Conservation (phyloP, 2,888 invertebrate species). For the Tupiocoris notatus region DNA sequence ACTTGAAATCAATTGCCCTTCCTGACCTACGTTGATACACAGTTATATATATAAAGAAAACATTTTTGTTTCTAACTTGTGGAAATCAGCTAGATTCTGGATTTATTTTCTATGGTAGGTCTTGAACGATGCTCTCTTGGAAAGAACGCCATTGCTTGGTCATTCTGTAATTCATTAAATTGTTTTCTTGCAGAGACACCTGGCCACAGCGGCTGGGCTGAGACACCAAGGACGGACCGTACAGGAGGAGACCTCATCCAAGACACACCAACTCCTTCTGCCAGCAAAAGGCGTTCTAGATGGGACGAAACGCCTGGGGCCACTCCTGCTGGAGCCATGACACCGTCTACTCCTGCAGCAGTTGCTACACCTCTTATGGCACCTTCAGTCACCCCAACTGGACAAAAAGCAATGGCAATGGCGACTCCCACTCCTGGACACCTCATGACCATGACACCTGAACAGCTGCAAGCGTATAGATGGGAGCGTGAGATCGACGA, state of each 20-base stretch:
- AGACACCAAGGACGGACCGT: slow-evolving; percentile 94
- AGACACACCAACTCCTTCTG: slow-evolving; percentile 87
- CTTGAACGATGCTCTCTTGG: too few relatives aligned
- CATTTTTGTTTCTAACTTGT: too few relatives aligned
- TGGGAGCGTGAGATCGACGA: slow-evolving; percentile 99
- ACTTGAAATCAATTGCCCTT: too few relatives aligned
- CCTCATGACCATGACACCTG: slow-evolving; percentile 97
- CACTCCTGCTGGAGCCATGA: slow-evolving; percentile 54
- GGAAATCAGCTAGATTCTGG: too few relatives aligned
- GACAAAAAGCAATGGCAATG: slow-evolving; percentile 96
- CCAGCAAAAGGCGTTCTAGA: slow-evolving; percentile 90
- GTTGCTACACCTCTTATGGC: slow-evolving; percentile 58
- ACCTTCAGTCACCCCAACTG: slow-evolving; percentile 72
- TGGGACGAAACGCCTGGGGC: slow-evolving; percentile 97
- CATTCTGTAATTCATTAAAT: too few relatives aligned
- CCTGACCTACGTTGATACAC: too few relatives aligned
- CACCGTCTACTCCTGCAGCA: slow-evolving; percentile 53
- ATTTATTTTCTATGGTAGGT: too few relatives aligned
- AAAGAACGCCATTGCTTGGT: neutral
- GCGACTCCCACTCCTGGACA: slow-evolving; percentile 96
- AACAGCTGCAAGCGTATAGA: slow-evolving; percentile 95
- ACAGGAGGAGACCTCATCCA: slow-evolving; percentile 69
- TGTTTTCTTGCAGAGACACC: slow-evolving; percentile 79
- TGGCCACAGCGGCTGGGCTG: slow-evolving; percentile 98
- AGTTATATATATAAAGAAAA: too few relatives aligned